Evolutionary conservation across 2,888 invertebrate species (phyloP), one percentile per base, ranked within the genome.

Genomic region (Hofmannophila pseudospretella): DNA sequence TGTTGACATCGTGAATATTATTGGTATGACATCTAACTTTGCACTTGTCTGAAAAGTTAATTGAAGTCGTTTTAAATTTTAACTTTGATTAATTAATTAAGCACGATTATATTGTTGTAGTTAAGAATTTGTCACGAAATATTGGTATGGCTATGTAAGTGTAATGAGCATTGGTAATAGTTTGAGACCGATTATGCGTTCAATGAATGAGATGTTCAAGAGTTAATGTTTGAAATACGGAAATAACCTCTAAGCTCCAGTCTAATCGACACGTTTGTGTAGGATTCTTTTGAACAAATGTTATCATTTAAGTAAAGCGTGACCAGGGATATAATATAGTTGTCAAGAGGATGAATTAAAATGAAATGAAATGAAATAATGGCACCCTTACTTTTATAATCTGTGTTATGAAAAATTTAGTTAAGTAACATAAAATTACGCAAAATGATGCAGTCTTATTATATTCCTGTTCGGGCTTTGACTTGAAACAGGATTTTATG

Each of bases 191-290:
- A 71, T 54, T 67, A 66, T 69, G 66, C 60, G 67, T 66, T 64
- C 56, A 63, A 63, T 60, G 72, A 73, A 74, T 61, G 76, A 56
- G 62, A 71, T 60, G 64, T 60, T 54, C 47, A 63, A 56, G 68
- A 64, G 45, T 49, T 49, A 55, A 67, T 84, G 72, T 75, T 77
- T 73, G 50, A 57, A 73, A 77, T 81, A 84, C 81, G 78, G 58
- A 63, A 58, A 67, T 63, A 68, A 59, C 58, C 44, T 27, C 40
- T 11, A 36, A 47, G 38, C 19, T 23, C 23, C 8, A 5, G 7
- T n/a, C n/a, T n/a, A n/a, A n/a, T n/a, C n/a, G n/a, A n/a, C n/a
- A n/a, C n/a, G n/a, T n/a, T n/a, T n/a, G n/a, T n/a, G n/a, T n/a
- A n/a, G n/a, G n/a, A n/a, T n/a, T n/a, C n/a, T n/a, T n/a, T n/a